A percentile compares a stretch with the other conserved stretches of the same genome.
Conservation (phyloP, 1,140 invertebrate genomes). For the Calosoma granatense region DNA sequence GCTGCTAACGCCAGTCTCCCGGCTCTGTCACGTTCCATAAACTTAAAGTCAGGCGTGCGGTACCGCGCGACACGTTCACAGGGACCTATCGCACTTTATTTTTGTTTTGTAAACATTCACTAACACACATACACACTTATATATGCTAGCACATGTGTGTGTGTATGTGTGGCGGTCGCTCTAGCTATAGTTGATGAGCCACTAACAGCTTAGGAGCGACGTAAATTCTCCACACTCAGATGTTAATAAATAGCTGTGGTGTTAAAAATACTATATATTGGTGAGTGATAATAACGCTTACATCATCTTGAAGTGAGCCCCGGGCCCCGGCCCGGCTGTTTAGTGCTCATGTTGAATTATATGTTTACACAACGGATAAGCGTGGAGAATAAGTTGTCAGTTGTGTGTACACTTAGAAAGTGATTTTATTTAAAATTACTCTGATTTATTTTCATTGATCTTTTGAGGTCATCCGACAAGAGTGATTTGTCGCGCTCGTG, state of each 20-base stretch:
- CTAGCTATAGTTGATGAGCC: background rate
- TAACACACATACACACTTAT: too few species aligned
- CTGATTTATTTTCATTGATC: background rate
- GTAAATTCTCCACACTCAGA: too few species aligned
- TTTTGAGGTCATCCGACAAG: background rate
- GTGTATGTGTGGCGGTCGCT: background rate
- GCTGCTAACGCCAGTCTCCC: too few species aligned
- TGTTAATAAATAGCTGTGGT: background rate
- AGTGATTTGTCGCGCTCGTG: too few species aligned
- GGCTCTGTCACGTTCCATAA: too few species aligned
- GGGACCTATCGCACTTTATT: background rate
- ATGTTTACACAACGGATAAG: background rate
- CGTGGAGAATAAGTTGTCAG: background rate
- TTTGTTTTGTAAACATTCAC: background rate
- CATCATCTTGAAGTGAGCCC: background rate
- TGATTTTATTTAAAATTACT: background rate
- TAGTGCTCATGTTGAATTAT: background rate
- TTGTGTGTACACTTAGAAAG: background rate
- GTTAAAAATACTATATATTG: background rate
- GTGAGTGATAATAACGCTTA: background rate
- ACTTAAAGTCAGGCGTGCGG: too few species aligned
- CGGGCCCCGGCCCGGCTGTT: too few species aligned
- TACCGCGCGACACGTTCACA: background rate
- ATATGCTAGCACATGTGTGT: too few species aligned
- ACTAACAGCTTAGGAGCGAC: too few species aligned